Percentiles rank a stretch among this genome's conserved stretches.
Conservation (phyloP, 1,140 invertebrate genomes). For the Hirudo medicinalis region DNA sequence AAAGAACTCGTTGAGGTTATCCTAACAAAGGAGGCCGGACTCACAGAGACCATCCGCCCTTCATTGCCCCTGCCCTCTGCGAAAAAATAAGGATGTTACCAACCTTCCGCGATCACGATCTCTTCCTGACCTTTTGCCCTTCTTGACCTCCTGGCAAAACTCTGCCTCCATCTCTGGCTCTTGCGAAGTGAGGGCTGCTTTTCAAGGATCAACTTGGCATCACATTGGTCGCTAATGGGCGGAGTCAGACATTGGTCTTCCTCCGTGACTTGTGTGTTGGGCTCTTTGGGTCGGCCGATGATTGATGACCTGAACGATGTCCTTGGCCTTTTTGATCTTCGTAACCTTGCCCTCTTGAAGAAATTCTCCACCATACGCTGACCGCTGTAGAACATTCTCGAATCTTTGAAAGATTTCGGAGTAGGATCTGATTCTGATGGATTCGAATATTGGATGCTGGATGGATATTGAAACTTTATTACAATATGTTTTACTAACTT, state of each 20-base stretch:
- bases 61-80: no score
- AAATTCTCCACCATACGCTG: slow-evolving; percentile 12
- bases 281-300: background rate
- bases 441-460: no score
- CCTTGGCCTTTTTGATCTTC: slow-evolving; percentile 5
- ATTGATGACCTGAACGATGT: background rate
- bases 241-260: background rate
- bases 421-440: no score
- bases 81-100: no score
- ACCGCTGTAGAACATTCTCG: slow-evolving; percentile 4
- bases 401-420: no score
- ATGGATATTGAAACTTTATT: no score
- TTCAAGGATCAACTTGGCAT: background rate
- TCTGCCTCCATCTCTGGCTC: background rate
- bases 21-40: no score
- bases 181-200: background rate
- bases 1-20: no score
- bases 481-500: background rate
- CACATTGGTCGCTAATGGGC: background rate
- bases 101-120: no score
- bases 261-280: background rate
- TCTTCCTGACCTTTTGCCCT: background rate
- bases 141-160: background rate
- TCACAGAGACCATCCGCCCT: no score
- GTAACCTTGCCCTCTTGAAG: slow-evolving; percentile 11